Conservation (phyloP, 2,888 invertebrate genomes). For the Metalampra italica region DNA sequence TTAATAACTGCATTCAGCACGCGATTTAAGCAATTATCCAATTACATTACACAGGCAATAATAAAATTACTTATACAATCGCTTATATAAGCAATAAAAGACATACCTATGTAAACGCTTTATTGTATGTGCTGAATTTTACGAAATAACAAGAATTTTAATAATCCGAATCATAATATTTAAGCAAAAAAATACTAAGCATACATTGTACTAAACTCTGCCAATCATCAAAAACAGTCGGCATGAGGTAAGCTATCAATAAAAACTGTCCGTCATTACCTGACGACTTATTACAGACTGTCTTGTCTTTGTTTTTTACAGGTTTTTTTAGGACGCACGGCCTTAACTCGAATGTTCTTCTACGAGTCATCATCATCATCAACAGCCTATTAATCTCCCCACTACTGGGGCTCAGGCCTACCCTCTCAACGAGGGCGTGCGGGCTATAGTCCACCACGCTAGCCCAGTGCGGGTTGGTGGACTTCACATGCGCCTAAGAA, state of each 20-base stretch:
- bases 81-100: no score
- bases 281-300: conserved; percentile 22
- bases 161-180: neutral
- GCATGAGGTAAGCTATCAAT: conserved; percentile 8
- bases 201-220: neutral
- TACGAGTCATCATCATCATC: neutral
- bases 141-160: no score
- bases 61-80: no score
- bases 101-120: neutral
- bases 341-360: conserved; percentile 8
- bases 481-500: no score
- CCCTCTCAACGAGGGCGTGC: no score
- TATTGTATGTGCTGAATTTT: neutral
- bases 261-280: conserved; percentile 18
- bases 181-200: neutral
- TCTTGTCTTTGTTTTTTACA: conserved; percentile 20
- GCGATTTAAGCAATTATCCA: neutral
- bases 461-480: no score
- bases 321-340: conserved; percentile 21
- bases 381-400: no score
- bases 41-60: no score
- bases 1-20: neutral
- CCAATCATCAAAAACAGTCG: conserved; percentile 3
- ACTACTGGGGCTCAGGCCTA: no score
- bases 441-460: no score